A percentile compares a stretch with the other conserved stretches of the same genome.
These are phyloP conservation scores for Umimayanthus kanabou DNA, from an alignment of 92 coral and sea anemone species.

Conservation along the genomic window DNA sequence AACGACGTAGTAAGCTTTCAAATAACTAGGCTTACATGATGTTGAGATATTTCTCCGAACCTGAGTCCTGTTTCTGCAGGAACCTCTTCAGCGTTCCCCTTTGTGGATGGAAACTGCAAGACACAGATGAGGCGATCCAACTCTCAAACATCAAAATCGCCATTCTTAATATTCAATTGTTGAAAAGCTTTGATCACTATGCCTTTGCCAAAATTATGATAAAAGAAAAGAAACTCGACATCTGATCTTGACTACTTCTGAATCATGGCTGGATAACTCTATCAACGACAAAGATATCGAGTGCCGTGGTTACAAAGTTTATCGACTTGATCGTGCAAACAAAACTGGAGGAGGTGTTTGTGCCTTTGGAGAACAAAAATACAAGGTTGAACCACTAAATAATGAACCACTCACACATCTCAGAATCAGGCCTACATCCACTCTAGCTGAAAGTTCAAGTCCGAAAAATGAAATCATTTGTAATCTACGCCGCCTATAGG, in stretches of 20 bases:
- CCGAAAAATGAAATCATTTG: slow-evolving; percentile 30
- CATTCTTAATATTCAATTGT: background rate
- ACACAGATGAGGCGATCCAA: background rate
- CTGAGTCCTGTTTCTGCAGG: background rate
- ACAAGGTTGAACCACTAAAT: slow-evolving; percentile 24
- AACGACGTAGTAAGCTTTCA: slow-evolving; percentile 18
- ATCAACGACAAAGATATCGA: background rate
- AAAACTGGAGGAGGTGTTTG: slow-evolving; percentile 53
- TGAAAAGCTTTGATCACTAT: background rate
- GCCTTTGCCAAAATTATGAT: background rate
- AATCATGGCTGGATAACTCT: background rate
- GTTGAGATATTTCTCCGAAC: slow-evolving; percentile 39
- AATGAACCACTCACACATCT: slow-evolving; percentile 30
- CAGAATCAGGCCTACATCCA: slow-evolving; percentile 45
- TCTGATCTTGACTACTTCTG: background rate
- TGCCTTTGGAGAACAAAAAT: slow-evolving; percentile 42
- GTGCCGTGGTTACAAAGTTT: slow-evolving; percentile 39
- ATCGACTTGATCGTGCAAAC: slow-evolving; percentile 45
- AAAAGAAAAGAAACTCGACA: background rate
- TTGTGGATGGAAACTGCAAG: slow-evolving; percentile 8
- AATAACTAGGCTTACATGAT: slow-evolving; percentile 9
- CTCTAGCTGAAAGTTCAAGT: slow-evolving; percentile 53
- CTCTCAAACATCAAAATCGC: background rate
- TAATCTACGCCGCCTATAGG: slow-evolving; percentile 21
- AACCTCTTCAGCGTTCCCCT: slow-evolving; percentile 8